Evolutionary conservation across 1,140 invertebrate genomes (phyloP), one percentile per base, ranked within the genome.

Genomic region (Drosophila kohkoa): DNA sequence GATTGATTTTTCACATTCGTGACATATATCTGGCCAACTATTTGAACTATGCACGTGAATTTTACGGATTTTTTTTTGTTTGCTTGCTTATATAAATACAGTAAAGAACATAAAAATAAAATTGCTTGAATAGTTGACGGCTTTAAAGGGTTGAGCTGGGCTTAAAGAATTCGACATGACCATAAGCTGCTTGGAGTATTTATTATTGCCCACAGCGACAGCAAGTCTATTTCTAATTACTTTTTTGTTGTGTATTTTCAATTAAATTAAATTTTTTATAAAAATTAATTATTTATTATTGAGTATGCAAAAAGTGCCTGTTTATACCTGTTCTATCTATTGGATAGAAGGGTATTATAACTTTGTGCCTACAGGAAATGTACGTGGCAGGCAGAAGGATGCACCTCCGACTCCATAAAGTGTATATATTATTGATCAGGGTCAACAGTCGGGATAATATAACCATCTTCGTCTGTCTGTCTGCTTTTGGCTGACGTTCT

Each of bases 1-100:
- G 65, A 74, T 74, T 74, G 71, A 60, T 71, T 75, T 70, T 63
- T 35, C 51, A 54, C 30, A 54, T 54, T 54, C 51, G 30, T 35
- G 51, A 15, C 51, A 35, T 4, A 30, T 52, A 52, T 52, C n/a
- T 52, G 25, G 25, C 11, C n/a, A 35, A 54, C 51, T 54, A 54
- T 54, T 54, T 35, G 13, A 54, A 30, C 5, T 15, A 15, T 35
- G 51, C 51, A 15, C 30, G 7, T 32, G 28, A 5, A 13, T 28
- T n/a, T 6, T 7, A 28, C 20, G 8, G 16, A 30, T 3, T 3
- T 38, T 38, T 38, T 38, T 52, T 25, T 25, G 0, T 25, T 25
- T 25, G 20, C 20, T 25, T 52, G 3, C 1, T 54, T 32, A 30
- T n/a, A 15, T 10, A 54, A 54, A 32, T 10, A 25, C 3, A 7